phyloP scores from a whole-genome alignment of 2,113 vertebrate species.

The Cyphomyrus discorhynchus region DNA sequence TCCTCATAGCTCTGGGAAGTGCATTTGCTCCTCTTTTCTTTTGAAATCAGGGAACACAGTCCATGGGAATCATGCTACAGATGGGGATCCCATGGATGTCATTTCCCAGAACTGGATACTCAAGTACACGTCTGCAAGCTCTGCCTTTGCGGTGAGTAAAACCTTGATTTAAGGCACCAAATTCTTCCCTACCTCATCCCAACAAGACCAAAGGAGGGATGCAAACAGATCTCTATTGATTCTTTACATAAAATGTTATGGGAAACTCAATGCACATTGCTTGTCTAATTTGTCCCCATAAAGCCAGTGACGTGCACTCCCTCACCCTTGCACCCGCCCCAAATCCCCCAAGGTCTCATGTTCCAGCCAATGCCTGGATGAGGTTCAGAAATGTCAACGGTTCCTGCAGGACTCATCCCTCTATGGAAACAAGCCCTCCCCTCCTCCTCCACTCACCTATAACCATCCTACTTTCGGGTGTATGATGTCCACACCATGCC shows the following conservation, averaged over 20 bases:
- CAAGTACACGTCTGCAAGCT: neutral
- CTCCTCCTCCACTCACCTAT: neutral
- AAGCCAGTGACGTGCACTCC: slow-evolving; percentile 31
- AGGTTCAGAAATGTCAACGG: slow-evolving; percentile 43
- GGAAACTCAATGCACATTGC: neutral
- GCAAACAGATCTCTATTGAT: neutral
- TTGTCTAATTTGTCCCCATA: neutral
- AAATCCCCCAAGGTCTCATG: slow-evolving; percentile 2
- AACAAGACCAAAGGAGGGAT: neutral
- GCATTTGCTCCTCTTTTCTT: neutral
- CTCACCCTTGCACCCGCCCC: slow-evolving; percentile 29
- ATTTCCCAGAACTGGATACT: neutral
- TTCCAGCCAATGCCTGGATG: slow-evolving; percentile 21
- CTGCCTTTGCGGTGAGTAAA: neutral
- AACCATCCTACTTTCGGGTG: neutral
- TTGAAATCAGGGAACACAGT: neutral
- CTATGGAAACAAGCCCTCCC: slow-evolving; percentile 10
- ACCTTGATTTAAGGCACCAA: neutral
- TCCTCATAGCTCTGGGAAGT: neutral
- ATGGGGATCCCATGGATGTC: neutral
- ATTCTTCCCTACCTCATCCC: neutral
- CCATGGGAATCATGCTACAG: neutral
- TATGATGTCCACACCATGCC: neutral
- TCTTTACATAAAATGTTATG: neutral
- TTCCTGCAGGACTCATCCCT: slow-evolving; percentile 35